Conservation (phyloP, 2,888 invertebrate genomes). For the Pammene aurita region DNA sequence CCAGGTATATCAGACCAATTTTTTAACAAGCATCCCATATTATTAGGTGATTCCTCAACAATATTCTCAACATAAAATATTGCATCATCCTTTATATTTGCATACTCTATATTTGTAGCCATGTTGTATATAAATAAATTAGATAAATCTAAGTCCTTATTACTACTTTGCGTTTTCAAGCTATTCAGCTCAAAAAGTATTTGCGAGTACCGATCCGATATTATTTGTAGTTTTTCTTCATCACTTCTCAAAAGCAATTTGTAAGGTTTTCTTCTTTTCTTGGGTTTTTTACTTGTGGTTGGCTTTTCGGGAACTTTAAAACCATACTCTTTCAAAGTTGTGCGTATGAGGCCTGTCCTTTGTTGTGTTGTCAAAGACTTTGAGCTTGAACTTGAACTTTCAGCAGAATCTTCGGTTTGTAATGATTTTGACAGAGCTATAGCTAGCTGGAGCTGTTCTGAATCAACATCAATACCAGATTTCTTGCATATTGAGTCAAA, state of each 20-base stretch:
- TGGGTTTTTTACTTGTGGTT: constrained; percentile 49
- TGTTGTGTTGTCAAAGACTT: constrained; percentile 55
- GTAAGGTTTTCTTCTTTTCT: constrained; percentile 57
- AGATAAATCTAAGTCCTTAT: constrained; percentile 30
- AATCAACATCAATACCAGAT: constrained; percentile 81
- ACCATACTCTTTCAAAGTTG: constrained; percentile 85
- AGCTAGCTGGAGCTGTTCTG: constrained; percentile 86
- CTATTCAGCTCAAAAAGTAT: constrained; percentile 60
- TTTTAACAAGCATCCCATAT: constrained; percentile 80
- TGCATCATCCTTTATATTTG: constrained; percentile 56
- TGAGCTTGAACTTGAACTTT: constrained; percentile 41
- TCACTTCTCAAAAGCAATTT: constrained; percentile 61
- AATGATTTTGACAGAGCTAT: constrained; percentile 86
- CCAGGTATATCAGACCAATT: constrained; percentile 86
- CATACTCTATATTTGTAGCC: constrained; percentile 61
- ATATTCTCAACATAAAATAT: constrained; percentile 77
- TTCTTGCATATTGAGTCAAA: constrained; percentile 73
- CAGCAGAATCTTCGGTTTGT: constrained; percentile 47
- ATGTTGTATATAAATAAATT: constrained; percentile 54
- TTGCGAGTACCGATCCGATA: constrained; percentile 66
- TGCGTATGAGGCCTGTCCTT: constrained; percentile 69
- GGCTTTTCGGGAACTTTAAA: constrained; percentile 76
- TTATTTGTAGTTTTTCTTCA: constrained; percentile 62
- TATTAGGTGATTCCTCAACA: constrained; percentile 66
- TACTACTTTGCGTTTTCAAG: constrained; percentile 33